Base-by-base conservation (phyloP, 1,140 invertebrate genomes). In the Listronotus oregonensis region DNA sequence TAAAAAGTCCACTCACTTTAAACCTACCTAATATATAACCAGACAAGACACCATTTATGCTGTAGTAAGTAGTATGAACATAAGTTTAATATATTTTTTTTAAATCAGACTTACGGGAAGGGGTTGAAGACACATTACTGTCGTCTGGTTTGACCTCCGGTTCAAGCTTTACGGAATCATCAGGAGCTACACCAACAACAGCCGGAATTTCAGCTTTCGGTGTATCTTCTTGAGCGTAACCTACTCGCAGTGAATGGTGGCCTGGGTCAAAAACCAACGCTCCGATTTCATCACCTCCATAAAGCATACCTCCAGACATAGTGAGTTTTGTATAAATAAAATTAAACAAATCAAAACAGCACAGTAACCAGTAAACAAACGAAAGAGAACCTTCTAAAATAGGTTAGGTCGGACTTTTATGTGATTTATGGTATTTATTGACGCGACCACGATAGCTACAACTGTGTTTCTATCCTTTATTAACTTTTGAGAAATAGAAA, bases 211-310 rank as follows among this genome's bases (percentile, higher is more conserved):
- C 94, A 15, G 92, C 92, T 83, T 93, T 94, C 8, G 95, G 95
- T 14, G 91, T 90, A 78, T 97, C 95, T 80, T 97, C 95, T 71
- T 94, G 93, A 34, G 93, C 93, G 85, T 93, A 95, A 57, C 94
- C 94, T 69, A 91, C 91, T 50, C 93, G 82, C 47, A 95, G 81
- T 1, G 94, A 94, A 80, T 94, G 91, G 73, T 95, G 93, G 0
- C 95, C 97, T 46, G 96, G 87, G 81, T 99, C 97, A 79, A 99
- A 97, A 10, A 99, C 97, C 58, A 99, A 78, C 0, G 97, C 97
- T 12, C 96, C 96, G 69, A 99, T 98, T 80, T 99, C 97, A 84
- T 99, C 97, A 27, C 91, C 91, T 21, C 91, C 91, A 72, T 93
- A 93, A 39, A 93, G 76, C 90, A 93, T 93, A 55, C 87, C 87